A percentile compares a stretch with the other conserved stretches of the same genome.
Conservation (phyloP, 2,113 vertebrate genomes). For the Grammomys dolichurus region DNA sequence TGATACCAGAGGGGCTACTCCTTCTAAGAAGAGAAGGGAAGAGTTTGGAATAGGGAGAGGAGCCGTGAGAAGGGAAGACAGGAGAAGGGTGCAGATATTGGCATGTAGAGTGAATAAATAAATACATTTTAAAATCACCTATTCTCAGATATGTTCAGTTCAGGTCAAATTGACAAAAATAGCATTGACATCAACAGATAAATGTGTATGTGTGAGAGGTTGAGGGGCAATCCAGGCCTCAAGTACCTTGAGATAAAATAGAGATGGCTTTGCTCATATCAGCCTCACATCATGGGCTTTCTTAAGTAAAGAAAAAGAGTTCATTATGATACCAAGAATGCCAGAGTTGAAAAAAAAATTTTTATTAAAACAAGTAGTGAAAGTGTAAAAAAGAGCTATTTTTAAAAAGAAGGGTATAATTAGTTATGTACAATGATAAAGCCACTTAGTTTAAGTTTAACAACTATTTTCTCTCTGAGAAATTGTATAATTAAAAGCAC, state of each 20-base stretch:
- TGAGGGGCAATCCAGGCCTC: not conserved
- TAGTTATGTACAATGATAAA: not conserved
- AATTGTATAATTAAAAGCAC: slow-evolving; percentile 24
- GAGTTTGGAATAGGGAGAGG: no score
- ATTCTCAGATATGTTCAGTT: not conserved
- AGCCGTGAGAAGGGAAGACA: no score
- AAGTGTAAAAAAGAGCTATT: not conserved
- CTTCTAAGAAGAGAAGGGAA: no score
- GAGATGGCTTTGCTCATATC: not conserved
- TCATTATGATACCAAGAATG: not conserved
- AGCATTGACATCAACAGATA: not conserved
- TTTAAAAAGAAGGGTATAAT: not conserved
- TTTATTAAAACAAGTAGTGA: not conserved
- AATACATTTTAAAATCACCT: not conserved
- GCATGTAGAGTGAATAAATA: not conserved
- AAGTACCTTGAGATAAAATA: not conserved
- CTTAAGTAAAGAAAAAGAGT: not conserved
- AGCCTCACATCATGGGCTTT: not conserved
- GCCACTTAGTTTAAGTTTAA: not conserved
- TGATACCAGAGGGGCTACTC: no score
- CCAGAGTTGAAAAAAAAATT: not conserved
- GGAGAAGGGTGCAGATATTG: no score
- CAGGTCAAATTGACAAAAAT: not conserved
- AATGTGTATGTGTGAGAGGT: not conserved
- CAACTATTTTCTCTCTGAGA: not conserved